Base-by-base conservation (phyloP, 2,113 vertebrate species). In the Peromyscus californicus region DNA sequence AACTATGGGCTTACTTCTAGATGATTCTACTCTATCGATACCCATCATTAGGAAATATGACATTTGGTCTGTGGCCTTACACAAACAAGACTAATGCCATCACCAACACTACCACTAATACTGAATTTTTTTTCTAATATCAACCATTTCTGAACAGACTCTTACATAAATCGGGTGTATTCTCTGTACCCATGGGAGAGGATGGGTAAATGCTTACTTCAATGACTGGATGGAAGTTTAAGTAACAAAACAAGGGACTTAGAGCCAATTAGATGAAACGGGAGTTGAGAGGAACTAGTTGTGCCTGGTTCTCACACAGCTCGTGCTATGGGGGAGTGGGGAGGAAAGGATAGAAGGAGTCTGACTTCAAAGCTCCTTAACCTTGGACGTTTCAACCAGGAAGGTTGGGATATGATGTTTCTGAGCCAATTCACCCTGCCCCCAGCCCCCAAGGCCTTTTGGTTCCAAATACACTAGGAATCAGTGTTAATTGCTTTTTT, bases 401-500 rank as follows among this genome's bases (percentile, higher is more conserved):
- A 95, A 7, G 74, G 78, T 36, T 89, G 61, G 72, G 61, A 51
- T 78, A 31, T 21, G 51, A 69, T 79, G 76, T 90, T 86, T 93
- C 82, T 75, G 70, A 91, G 75, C 51, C 79, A 89, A 39, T 94
- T 79, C 76, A 95, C 36, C 80, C 80, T 93, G 54, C 54, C 82
- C 65, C 29, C 5, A 33, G 17, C 65, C 85, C 17, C 70, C 89
- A 94, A 89, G 75, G 87, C 1, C n/a, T 83, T 93, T 79, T 93
- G 74, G 89, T 97, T 96, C 39, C 78, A 96, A 97, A 94, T 83
- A 85, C 54, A 94, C 74, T 80, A 96, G 87, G 86, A 96, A 93
- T 96, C 89, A 90, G 97, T 95, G 93, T 93, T 95, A 94, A 96
- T 93, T 96, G 86, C 86, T 93, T 96, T 95, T 92, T 78, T 93